Evolutionary conservation across 37 sponge, comb jelly and placozoan species (phyloP), one percentile per base, ranked within the genome.

Genomic region (Beroe forskalii): DNA sequence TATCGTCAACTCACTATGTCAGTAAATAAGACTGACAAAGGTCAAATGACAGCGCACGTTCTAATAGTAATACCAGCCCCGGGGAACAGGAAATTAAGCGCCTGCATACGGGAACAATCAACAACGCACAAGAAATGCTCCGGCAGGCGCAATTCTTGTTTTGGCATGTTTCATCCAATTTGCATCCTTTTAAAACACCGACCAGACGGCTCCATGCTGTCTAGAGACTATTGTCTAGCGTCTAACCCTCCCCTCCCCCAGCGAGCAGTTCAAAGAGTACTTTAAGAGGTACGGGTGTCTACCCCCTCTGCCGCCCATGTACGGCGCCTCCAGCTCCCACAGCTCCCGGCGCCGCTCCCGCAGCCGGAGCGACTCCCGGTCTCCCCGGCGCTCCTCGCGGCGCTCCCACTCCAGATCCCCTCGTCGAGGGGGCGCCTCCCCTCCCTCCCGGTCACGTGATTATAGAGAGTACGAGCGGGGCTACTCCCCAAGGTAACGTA

Each of bases 191-290:
- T n/a, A n/a, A n/a, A n/a, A n/a, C n/a, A n/a, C n/a, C n/a, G n/a
- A n/a, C n/a, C n/a, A n/a, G n/a, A n/a, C n/a, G n/a, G n/a, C n/a
- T n/a, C n/a, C n/a, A n/a, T n/a, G n/a, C n/a, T n/a, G n/a, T n/a
- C n/a, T n/a, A n/a, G n/a, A n/a, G n/a, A n/a, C n/a, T n/a, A n/a
- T n/a, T n/a, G n/a, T n/a, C n/a, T n/a, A n/a, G n/a, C n/a, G n/a
- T n/a, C n/a, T n/a, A n/a, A n/a, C n/a, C n/a, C n/a, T n/a, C n/a
- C n/a, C n/a, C n/a, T n/a, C n/a, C n/a, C n/a, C 14, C 75, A 72
- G 75, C 33, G 75, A 72, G 40, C 75, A 72, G 40, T 72, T 72
- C 75, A 72, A 72, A 39, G 75, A 72, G 39, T 72, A 72, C 39
- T 72, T 38, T 39, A 72, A 72, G 75, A 72, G 40, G 22, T 72